Conservation (phyloP, 2,797 vertebrate genomes). For the Crocodylus rhombifer region DNA sequence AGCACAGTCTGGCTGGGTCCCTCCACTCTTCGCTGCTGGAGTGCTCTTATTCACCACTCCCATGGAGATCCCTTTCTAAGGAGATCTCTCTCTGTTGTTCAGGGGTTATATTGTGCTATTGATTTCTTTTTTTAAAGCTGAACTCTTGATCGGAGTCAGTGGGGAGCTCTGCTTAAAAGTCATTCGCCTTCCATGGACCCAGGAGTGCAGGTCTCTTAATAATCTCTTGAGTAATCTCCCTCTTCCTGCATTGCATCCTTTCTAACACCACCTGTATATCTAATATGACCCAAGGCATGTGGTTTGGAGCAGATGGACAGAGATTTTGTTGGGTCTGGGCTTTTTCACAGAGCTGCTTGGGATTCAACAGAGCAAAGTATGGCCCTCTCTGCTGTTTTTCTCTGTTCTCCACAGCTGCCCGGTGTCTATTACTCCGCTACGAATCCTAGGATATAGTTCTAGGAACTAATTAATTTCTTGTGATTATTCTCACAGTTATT, state of each 20-base stretch:
- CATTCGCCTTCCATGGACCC: too few species aligned
- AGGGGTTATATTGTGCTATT: too few species aligned
- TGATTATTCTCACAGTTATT: accelerated
- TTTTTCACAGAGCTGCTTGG: not conserved
- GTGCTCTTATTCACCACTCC: too few species aligned
- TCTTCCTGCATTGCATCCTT: not conserved
- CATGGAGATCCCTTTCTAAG: too few species aligned
- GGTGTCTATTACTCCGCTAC: accelerated
- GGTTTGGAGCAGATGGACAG: not conserved
- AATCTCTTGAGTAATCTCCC: too few species aligned
- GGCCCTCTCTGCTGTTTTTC: not conserved
- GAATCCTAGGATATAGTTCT: accelerated
- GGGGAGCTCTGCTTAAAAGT: too few species aligned
- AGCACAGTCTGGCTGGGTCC: too few species aligned
- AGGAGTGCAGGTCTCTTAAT: too few species aligned
- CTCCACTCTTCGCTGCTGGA: too few species aligned
- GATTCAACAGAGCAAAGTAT: not conserved
- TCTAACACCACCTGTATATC: not conserved
- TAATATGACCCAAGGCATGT: accelerated
- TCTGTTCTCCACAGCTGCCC: not conserved
- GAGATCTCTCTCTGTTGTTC: too few species aligned
- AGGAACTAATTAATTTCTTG: accelerated
- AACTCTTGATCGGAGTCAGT: not conserved
- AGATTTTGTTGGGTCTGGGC: not conserved
- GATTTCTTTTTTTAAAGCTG: not conserved